Evolutionary conservation across 2,113 vertebrate species (phyloP), one percentile per base, ranked within the genome.

Genomic region (Junco hyemalis): DNA sequence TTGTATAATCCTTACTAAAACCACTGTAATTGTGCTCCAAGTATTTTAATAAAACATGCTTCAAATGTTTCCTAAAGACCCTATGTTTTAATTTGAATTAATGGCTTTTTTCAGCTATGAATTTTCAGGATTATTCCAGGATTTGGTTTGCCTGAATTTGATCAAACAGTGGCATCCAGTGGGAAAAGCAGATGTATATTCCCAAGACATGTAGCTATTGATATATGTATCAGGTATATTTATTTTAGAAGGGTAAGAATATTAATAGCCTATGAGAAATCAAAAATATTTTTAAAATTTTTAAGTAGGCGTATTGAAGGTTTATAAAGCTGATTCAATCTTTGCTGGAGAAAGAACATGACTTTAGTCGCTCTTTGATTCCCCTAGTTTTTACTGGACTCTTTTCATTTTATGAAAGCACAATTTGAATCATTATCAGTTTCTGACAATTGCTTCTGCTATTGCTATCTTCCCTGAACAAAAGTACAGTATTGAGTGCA

Each of bases 121-220:
- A 50, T 91, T 87, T 76, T 83, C 42, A 83, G 23, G 14, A 78
- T 53, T 25, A 61, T 92, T 42, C 12, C 19, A 63, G 61, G 66
- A 65, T 57, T 93, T 89, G 77, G 10, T 88, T 86, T 26, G 18
- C 70, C 80, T 83, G 86, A 95, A 91, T 89, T 53, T 92, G 63
- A 97, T 96, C 85, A 96, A 94, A 96, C 66, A 96, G 92, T 94
- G 93, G 93, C 87, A 95, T 96, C 88, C 96, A 68, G 70, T 23
- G 91, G 70, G 92, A 93, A 95, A 82, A 73, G 28, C 16, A 90
- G 60, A 64, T 23, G 6, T n/a, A 4, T 24, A 76, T 47, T 84
- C 63, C 70, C 5, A 26, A 38, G 61, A 72, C 24, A 14, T 15
- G 4, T 35, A 45, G 8, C 29, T 77, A 7, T 25, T n/a, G 11